Evolutionary conservation across 2,113 vertebrate species (phyloP).

Genomic region (Tragulus kanchil): DNA sequence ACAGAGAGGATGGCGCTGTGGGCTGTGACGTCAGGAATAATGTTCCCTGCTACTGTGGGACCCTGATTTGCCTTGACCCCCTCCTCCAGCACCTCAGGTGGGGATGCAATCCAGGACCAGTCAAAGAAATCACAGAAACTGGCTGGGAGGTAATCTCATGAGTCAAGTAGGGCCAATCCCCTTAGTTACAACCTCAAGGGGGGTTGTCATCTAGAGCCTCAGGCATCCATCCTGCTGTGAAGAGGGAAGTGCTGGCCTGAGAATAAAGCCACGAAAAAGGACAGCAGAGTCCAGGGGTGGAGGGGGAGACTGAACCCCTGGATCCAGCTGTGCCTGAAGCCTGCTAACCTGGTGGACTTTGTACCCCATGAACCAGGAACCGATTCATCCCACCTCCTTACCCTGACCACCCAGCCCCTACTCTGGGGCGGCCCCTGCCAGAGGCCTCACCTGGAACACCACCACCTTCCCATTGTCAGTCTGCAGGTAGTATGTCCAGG

Average conservation of each 20-base stretch:
- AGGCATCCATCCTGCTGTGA: background rate
- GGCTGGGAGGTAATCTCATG: background rate
- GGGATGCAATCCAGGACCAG: background rate
- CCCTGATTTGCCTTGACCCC: background rate
- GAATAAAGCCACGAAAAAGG: background rate
- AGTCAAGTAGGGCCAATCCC: background rate
- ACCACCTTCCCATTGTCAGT: constrained; percentile 96
- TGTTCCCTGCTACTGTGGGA: background rate
- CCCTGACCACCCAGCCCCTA: background rate
- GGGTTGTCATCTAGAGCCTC: background rate
- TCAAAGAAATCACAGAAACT: background rate
- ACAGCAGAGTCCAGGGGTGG: background rate
- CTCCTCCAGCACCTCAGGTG: background rate
- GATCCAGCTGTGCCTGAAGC: constrained; percentile 1
- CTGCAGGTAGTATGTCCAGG: constrained; percentile 99
- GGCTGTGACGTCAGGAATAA: background rate
- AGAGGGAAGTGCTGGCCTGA: background rate
- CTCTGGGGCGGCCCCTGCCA: no score
- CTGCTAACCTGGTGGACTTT: background rate
- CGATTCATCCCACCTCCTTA: background rate
- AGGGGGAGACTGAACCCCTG: background rate
- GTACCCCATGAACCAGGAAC: background rate
- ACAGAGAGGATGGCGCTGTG: background rate
- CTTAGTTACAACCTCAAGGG: background rate
- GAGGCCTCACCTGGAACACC: constrained; percentile 94